A percentile compares a stretch with the other conserved stretches of the same genome.
Evolutionary conservation across 2,888 invertebrate genomes (phyloP).

Genomic region (Pogonocherus hispidulus): DNA sequence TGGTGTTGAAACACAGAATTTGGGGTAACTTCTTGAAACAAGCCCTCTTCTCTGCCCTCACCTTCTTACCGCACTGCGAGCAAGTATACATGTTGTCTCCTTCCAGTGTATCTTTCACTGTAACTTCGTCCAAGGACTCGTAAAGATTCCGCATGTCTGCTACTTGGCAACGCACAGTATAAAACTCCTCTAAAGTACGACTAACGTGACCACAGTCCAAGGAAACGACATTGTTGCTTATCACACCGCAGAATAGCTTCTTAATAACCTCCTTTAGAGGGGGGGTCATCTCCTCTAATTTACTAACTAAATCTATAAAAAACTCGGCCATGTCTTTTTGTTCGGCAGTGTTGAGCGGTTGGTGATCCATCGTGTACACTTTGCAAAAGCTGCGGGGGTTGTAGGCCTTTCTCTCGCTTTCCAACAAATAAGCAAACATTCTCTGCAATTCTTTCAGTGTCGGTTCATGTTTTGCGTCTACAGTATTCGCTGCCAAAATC

Average conservation of each 20-base stretch:
- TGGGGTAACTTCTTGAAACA: constrained; percentile 90
- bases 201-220: constrained; percentile 96
- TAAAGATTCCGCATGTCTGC: constrained; percentile 96
- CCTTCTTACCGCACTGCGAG: constrained; percentile 95
- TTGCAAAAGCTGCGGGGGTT: constrained; percentile 96
- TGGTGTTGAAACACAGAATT: constrained; percentile 95
- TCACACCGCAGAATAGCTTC: constrained; percentile 91
- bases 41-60: constrained; percentile 91
- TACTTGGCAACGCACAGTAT: constrained; percentile 96
- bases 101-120: constrained; percentile 95
- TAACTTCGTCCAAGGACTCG: constrained; percentile 96
- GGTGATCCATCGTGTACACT: constrained; percentile 97
- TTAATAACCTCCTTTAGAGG: constrained; percentile 91
- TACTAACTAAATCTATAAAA: constrained; percentile 96
- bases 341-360: constrained; percentile 94
- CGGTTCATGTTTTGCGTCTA: constrained; percentile 83
- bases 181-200: constrained; percentile 94
- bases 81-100: constrained; percentile 99
- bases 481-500: constrained; percentile 81
- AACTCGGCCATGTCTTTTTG: constrained; percentile 99
- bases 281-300: constrained; percentile 95
- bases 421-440: constrained; percentile 95
- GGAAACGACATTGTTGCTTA: constrained; percentile 96
- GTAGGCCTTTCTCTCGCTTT: constrained; percentile 95
- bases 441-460: constrained; percentile 90